phyloP scores from a whole-genome alignment of 2,888 invertebrate genomes.

The Diachrysia chrysitis region DNA sequence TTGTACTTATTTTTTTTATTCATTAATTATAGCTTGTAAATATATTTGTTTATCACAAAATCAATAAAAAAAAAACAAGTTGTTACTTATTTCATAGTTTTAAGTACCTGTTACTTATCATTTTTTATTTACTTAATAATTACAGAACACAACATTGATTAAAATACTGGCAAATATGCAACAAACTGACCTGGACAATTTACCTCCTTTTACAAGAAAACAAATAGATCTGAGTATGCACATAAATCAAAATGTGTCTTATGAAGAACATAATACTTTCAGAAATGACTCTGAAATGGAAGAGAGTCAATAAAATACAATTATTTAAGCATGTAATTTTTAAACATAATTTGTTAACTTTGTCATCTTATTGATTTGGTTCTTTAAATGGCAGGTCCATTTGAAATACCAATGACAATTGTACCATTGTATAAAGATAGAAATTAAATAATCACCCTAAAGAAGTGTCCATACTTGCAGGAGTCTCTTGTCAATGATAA shows the following conservation, averaged over 20 bases:
- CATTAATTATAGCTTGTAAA: background rate
- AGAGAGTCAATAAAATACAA: constrained; percentile 59
- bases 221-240: constrained; percentile 61
- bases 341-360: background rate
- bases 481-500: background rate
- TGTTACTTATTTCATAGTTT: too few relatives aligned
- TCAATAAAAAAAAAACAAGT: too few relatives aligned
- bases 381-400: too few relatives aligned
- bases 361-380: too few relatives aligned
- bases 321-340: background rate
- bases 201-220: constrained; percentile 67
- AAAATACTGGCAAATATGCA: constrained; percentile 70
- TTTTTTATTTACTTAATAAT: constrained; percentile 23
- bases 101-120: too few relatives aligned
- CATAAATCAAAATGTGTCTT: constrained; percentile 60
- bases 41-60: background rate
- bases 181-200: constrained; percentile 70
- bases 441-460: too few relatives aligned
- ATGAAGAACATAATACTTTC: constrained; percentile 64
- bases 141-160: constrained; percentile 77
- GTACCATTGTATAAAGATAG: too few relatives aligned
- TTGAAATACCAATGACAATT: too few relatives aligned
- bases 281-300: constrained; percentile 69
- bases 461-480: too few relatives aligned
- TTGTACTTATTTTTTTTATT: background rate